These are phyloP conservation scores for Diorhabda sublineata DNA, from an alignment of 1,140 invertebrate genomes.

Conservation along the genomic window DNA sequence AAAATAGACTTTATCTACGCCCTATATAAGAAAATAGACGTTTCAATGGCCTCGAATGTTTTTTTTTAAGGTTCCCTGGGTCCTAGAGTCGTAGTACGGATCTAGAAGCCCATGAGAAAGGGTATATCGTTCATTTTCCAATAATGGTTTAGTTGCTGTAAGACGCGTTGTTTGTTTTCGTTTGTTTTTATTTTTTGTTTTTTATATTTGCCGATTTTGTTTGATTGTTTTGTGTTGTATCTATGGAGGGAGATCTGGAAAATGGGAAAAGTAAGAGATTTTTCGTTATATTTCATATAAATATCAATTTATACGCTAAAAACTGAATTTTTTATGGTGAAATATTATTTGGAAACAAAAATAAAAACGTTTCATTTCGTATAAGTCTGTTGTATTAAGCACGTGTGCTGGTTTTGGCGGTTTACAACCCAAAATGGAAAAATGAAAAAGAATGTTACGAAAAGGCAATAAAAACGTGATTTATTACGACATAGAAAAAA, in stretches of 20 bases:
- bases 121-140: slow-evolving; percentile 24
- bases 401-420: no score
- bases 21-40: slow-evolving; percentile 24
- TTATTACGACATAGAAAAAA: no score
- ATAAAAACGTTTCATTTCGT: no score
- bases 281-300: neutral
- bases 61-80: slow-evolving; percentile 34
- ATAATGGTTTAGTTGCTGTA: slow-evolving; percentile 26
- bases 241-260: slow-evolving; percentile 35
- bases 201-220: slow-evolving; percentile 18
- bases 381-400: no score
- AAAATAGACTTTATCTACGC: slow-evolving; percentile 25
- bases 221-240: slow-evolving; percentile 23
- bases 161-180: slow-evolving; percentile 23
- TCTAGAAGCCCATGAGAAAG: slow-evolving; percentile 34
- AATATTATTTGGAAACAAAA: no score
- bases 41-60: slow-evolving; percentile 38
- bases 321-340: no score
- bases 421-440: no score
- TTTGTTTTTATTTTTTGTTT: slow-evolving; percentile 25
- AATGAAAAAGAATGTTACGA: no score
- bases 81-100: slow-evolving; percentile 32
- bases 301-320: no score
- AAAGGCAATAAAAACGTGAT: no score
- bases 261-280: slow-evolving; percentile 35